Evolutionary conservation across 2,888 invertebrate species (phyloP).

Genomic region (Merodon equestris): DNA sequence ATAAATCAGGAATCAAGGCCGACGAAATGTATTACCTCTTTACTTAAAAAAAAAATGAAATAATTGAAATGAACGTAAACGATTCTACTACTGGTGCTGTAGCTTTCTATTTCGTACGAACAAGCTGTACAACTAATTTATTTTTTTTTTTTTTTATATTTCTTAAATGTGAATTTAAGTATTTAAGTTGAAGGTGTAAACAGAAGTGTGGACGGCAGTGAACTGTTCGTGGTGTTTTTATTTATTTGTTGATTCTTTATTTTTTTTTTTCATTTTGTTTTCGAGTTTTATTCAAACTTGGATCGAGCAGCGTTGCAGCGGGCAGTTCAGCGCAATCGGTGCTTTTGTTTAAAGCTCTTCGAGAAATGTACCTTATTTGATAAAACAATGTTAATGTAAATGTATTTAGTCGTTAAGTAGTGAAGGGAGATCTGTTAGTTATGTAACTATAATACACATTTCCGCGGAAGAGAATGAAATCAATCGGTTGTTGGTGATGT

Average conservation of each 20-base stretch:
- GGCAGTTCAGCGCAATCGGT: conserved; percentile 6
- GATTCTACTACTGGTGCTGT: conserved; percentile 64
- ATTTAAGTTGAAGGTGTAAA: conserved; percentile 18
- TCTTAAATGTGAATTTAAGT: conserved; percentile 19
- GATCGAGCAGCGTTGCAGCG: too few relatives aligned
- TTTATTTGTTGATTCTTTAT: too few relatives aligned
- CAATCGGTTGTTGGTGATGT: too few relatives aligned
- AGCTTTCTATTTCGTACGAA: conserved; percentile 54
- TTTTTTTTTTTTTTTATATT: conserved; percentile 45
- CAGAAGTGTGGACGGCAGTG: neutral
- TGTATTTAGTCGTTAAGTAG: conserved; percentile 17
- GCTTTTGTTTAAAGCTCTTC: conserved; percentile 21
- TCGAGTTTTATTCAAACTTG: too few relatives aligned
- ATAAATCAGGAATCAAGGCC: conserved; percentile 16
- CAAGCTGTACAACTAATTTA: conserved; percentile 29
- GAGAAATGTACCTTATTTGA: conserved; percentile 43
- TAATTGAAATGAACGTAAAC: conserved; percentile 12
- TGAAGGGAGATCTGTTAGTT: conserved; percentile 1
- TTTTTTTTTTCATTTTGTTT: too few relatives aligned
- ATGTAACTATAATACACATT: neutral
- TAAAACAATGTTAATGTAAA: too few relatives aligned
- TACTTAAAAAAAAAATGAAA: conserved; percentile 53
- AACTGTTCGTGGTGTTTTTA: conserved; percentile 12
- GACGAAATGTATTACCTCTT: conserved; percentile 65
- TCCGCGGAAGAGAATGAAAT: too few relatives aligned